A percentile compares a stretch with the other conserved stretches of the same genome.
Conservation (phyloP, 2,797 vertebrate species). For the Amblyopsis hoosieri region DNA sequence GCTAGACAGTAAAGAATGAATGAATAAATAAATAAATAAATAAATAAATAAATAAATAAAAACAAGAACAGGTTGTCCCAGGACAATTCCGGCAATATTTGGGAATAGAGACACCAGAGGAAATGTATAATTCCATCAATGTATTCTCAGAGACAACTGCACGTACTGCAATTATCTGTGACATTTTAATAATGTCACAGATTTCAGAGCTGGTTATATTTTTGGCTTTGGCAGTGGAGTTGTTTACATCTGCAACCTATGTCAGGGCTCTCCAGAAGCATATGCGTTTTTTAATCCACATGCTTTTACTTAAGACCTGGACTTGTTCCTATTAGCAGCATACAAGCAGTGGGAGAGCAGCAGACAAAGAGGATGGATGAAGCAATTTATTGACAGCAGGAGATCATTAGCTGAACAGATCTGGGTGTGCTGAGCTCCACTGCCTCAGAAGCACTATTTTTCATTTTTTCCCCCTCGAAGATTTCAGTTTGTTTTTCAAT, state of each 20-base stretch:
- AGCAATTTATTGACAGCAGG: conserved; percentile 35
- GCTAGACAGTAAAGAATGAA: not conserved
- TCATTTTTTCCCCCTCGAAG: no score
- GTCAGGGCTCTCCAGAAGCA: not conserved
- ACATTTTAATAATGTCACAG: not conserved
- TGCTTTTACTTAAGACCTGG: conserved; percentile 23
- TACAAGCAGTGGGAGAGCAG: conserved; percentile 5
- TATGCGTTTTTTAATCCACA: conserved; percentile 21
- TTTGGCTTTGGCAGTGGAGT: not conserved
- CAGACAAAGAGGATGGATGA: conserved; percentile 35
- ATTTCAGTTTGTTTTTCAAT: no score
- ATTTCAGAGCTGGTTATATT: not conserved
- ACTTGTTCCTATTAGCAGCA: conserved; percentile 28
- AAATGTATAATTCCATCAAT: not conserved
- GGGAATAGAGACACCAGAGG: not conserved
- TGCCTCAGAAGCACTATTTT: not conserved
- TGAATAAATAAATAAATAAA: no score
- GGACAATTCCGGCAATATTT: not conserved
- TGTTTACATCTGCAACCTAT: not conserved
- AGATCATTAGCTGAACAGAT: conserved; percentile 12
- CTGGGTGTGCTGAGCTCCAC: conserved; percentile 7
- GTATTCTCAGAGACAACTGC: not conserved
- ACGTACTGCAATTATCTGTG: not conserved
- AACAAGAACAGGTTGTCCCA: no score
- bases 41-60: not conserved